Base-by-base conservation (phyloP, 1,140 invertebrate species). In the Trissolcus basalis region DNA sequence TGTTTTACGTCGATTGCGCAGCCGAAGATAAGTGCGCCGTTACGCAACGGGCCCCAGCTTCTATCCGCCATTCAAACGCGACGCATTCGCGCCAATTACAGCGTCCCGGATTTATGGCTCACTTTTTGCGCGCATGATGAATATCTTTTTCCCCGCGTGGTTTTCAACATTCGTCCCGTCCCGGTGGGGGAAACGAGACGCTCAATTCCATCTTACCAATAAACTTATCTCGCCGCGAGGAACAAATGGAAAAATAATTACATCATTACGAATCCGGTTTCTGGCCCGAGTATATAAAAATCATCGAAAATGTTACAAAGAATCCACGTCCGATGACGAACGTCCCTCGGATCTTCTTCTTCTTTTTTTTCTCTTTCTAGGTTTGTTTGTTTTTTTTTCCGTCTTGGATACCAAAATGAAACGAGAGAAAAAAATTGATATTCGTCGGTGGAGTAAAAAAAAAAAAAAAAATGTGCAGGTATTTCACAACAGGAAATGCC, bases 1-100 rank as follows among this genome's bases (percentile, higher is more conserved):
- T 78, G 72, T 69, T 70, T 70, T 70, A 65, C 41, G 56, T 65
- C 64, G 74, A 72, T 77, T 72, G 59, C 59, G 48, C 72, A 51
- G 48, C 35, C 13, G 43, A 65, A 64, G 64, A 76, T 69, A 69
- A 72, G 68, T 71, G 63, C 68, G 63, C 51, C 43, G 64, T 75
- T 79, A 77, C 72, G 79, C 61, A 70, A 79, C 60, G 43, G 41
- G 48, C 54, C 51, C 19, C 43, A n/a, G n/a, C n/a, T n/a, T n/a
- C n/a, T n/a, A n/a, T 32, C 47, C 10, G 48, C 48, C 4, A 35
- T 51, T 43, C 13, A 36, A 50, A 51, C 53, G 59, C 41, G 19
- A 27, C 19, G 19, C 19, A 27, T 75, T 75, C 43, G 44, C 51
- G 58, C 60, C 60, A 67, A 76, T 76, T 76, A 75, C 69, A 69